These are phyloP conservation scores for Chrysocyon brachyurus DNA, from an alignment of 2,797 vertebrate species.

Conservation along the genomic window DNA sequence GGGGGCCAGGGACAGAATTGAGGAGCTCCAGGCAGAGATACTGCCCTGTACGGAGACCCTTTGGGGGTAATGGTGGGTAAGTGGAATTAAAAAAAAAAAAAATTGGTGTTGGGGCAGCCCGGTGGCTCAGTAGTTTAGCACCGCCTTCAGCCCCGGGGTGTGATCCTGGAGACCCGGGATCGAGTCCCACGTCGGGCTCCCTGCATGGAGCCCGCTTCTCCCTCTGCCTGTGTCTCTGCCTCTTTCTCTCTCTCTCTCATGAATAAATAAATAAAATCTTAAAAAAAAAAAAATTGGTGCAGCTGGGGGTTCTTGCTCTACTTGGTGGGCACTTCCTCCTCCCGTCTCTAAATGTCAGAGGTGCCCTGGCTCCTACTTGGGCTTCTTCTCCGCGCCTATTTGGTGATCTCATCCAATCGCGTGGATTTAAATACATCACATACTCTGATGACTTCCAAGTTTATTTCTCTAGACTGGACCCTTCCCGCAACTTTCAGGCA, in stretches of 20 bases:
- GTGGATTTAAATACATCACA: neutral
- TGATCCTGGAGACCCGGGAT: no score
- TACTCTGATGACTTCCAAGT: neutral
- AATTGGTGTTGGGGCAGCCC: no score
- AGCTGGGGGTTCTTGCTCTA: neutral
- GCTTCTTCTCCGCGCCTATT: neutral
- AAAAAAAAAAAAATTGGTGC: neutral
- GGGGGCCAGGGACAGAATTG: no score
- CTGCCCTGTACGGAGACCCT: accelerated
- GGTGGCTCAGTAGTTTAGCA: no score
- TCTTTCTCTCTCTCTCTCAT: no score
- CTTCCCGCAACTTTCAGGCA: neutral
- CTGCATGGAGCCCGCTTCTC: no score
- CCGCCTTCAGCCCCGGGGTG: no score
- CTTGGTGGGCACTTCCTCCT: neutral
- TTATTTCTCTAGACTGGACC: neutral
- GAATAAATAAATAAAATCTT: no score
- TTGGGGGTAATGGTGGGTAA: neutral
- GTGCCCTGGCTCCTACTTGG: neutral
- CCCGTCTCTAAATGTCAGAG: neutral
- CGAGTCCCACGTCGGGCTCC: no score
- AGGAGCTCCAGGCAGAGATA: neutral
- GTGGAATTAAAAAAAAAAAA: neutral
- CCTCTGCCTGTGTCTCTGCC: no score
- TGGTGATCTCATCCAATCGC: neutral